Evolutionary conservation across 64 coral and sea anemone species (phyloP), one percentile per base, ranked within the genome.

Genomic region (Pocillopora verrucosa): DNA sequence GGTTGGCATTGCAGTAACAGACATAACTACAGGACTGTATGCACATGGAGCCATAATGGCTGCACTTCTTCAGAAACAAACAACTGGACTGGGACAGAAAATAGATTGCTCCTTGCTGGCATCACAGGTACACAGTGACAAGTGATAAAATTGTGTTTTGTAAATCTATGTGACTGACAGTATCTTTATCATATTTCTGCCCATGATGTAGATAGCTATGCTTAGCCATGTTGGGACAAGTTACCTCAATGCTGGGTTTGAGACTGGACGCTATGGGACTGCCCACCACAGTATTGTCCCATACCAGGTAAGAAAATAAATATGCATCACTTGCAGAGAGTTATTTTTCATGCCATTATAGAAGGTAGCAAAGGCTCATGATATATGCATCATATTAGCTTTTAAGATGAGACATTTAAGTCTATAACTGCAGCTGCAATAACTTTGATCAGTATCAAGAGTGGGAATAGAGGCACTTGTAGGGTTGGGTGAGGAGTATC

Each of bases 251-350:
- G 72, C 95, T 74, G 95, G 95, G 2, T 94, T 98, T 70, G 76
- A 88, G 79, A 91, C 92, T 56, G 92, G 92, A 30, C 95, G 95
- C 16, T 94, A 94, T 86, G 95, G 95, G 0, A 94, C 95, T 19
- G 95, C 88, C 41, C 95, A 98, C 69, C 91, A 93, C 34, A 94
- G 95, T 76, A 94, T 98, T 45, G 95, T 98, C 11, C 95, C 95
- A 0, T 98, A 98, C 58, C 95, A 98, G 95, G 95, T 98, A 58
- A 89, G 63, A 83, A 34, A 22, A 30, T 34, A 64, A 36, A 26
- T 20, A 35, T 56, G 60, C 36, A 20, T 80, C 14, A 57, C 56
- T 14, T 87, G 13, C 62, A 38, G 56, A 73, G 4, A 74, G 15
- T 36, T 51, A 4, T 51, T 51, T 51, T 51, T 51, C 41, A 51